Conservation (phyloP, 2,888 invertebrate genomes). For the Pyrrhosoma nymphula region DNA sequence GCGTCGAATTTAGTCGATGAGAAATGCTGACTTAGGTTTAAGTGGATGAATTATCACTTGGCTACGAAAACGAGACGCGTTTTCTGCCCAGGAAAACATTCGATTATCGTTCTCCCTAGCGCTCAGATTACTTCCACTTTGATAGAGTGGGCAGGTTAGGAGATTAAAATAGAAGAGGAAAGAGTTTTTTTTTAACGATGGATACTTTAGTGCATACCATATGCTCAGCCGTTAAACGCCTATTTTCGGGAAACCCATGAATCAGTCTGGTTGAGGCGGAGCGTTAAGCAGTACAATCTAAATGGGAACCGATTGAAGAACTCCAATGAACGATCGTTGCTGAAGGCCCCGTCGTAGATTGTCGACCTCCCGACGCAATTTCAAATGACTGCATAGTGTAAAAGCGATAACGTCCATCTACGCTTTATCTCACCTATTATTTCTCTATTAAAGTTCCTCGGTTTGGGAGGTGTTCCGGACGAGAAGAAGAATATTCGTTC, state of each 20-base stretch:
- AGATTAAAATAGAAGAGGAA: not conserved
- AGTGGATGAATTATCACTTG: not conserved
- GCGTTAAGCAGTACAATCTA: constrained; percentile 6
- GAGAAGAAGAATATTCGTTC: not conserved
- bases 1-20: not conserved
- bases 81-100: not conserved
- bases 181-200: constrained; percentile 1
- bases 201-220: constrained; percentile 17
- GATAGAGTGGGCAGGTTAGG: not conserved
- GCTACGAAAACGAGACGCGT: not conserved
- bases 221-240: constrained; percentile 45
- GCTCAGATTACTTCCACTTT: not conserved
- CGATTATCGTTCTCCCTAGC: not conserved
- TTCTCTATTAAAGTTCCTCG: not conserved
- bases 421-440: not conserved
- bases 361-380: not conserved
- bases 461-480: not conserved
- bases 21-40: not conserved
- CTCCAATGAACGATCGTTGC: not conserved
- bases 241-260: constrained; percentile 5
- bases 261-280: not conserved
- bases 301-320: constrained; percentile 36
- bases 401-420: not conserved
- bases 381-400: constrained; percentile 36
- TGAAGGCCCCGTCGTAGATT: not conserved